Conservation (phyloP, 2,797 vertebrate species). For the Parauchenoglanis punctatus region DNA sequence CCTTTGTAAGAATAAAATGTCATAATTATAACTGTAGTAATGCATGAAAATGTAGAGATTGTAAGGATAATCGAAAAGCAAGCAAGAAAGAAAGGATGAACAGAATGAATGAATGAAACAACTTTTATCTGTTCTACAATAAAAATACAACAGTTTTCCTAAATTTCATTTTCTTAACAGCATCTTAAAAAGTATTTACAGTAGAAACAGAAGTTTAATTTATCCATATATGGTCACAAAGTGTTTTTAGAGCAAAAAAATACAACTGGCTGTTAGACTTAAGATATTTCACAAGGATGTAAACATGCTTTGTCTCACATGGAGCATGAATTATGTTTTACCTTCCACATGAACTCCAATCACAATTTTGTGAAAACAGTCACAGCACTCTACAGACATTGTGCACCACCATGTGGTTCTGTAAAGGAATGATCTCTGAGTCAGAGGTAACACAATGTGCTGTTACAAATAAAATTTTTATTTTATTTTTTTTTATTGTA, state of each 20-base stretch:
- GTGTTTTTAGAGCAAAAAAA: background rate
- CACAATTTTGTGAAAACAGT: background rate
- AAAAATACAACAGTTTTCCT: background rate
- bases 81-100: background rate
- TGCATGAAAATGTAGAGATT: background rate
- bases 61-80: background rate
- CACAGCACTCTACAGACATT: background rate
- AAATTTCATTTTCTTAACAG: background rate
- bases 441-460: background rate
- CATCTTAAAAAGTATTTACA: background rate
- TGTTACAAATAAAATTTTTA: background rate
- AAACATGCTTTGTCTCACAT: constrained; percentile 19
- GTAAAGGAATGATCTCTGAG: background rate
- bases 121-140: background rate
- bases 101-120: background rate
- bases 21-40: background rate
- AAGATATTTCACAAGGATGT: constrained; percentile 3
- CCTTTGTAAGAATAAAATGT: background rate
- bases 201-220: background rate
- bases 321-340: background rate
- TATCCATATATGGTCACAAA: background rate
- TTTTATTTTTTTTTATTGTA: background rate
- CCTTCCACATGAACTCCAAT: constrained; percentile 21
- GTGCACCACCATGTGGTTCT: constrained; percentile 26
- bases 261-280: background rate